Percentiles rank a stretch among this genome's conserved stretches.
Evolutionary conservation across 2,113 vertebrate species (phyloP).

Genomic region (Rhea americana): DNA sequence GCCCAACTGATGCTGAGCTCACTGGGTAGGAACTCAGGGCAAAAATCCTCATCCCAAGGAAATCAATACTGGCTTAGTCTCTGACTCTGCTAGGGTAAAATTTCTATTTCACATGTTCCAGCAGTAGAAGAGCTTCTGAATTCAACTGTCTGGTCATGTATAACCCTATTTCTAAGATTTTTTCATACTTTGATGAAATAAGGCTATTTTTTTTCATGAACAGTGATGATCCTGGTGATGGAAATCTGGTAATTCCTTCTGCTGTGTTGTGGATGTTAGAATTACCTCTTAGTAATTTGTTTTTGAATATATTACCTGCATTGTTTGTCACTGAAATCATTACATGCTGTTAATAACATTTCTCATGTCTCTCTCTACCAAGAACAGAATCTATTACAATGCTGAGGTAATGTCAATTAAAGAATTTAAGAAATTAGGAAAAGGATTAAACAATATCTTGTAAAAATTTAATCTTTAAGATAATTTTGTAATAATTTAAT

Average conservation of each 20-base stretch:
- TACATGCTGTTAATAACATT: neutral
- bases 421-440: neutral
- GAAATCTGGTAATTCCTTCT: neutral
- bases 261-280: neutral
- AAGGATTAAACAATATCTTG: no score
- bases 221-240: neutral
- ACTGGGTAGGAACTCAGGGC: neutral
- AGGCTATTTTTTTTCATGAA: neutral
- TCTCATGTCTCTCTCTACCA: neutral
- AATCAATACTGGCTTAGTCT: neutral
- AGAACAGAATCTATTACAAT: neutral
- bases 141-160: neutral
- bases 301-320: neutral
- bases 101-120: neutral
- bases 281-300: no score
- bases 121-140: neutral
- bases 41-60: neutral
- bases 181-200: neutral
- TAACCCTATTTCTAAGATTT: neutral
- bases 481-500: no score
- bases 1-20: neutral
- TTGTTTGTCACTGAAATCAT: neutral
- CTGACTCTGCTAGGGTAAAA: rapidly evolving
- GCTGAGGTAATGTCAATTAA: neutral
- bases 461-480: no score